A percentile compares a stretch with the other conserved stretches of the same genome.
phyloP scores from a whole-genome alignment of 2,113 vertebrate species.

The Chelonoidis abingdonii region DNA sequence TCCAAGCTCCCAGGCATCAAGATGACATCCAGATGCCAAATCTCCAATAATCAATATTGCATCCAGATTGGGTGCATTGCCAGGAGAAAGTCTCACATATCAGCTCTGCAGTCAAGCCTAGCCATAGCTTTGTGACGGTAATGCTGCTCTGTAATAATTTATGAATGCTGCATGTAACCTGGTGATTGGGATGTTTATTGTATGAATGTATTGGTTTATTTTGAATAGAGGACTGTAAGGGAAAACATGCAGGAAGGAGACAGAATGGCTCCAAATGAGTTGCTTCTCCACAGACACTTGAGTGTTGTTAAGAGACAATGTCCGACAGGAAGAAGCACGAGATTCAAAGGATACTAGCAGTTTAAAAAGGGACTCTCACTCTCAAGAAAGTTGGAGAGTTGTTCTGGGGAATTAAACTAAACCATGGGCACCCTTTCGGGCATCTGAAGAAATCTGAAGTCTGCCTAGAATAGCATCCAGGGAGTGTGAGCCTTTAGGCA shows the following conservation, averaged over 20 bases:
- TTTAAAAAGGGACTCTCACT: slow-evolving; percentile 13
- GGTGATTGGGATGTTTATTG: neutral
- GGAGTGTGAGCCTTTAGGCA: neutral
- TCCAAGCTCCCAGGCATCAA: neutral
- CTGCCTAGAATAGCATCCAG: neutral
- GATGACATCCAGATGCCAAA: neutral
- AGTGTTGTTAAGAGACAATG: slow-evolving; percentile 21
- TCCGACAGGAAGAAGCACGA: slow-evolving; percentile 4
- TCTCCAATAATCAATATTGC: neutral
- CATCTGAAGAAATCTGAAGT: neutral
- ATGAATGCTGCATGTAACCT: neutral
- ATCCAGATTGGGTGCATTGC: neutral
- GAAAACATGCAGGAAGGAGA: neutral
- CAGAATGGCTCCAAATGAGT: neutral
- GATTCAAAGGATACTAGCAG: slow-evolving; percentile 48
- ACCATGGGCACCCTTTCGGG: neutral
- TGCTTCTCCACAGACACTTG: neutral
- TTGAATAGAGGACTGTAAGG: neutral
- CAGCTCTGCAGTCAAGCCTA: neutral
- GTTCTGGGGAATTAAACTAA: neutral
- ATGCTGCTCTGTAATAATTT: neutral
- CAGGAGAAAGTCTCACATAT: neutral
- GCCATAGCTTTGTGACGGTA: neutral
- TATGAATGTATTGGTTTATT: neutral
- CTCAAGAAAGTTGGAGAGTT: neutral